Conservation (phyloP, 2,797 vertebrate species). For the Poeciliopsis paucimaculata region DNA sequence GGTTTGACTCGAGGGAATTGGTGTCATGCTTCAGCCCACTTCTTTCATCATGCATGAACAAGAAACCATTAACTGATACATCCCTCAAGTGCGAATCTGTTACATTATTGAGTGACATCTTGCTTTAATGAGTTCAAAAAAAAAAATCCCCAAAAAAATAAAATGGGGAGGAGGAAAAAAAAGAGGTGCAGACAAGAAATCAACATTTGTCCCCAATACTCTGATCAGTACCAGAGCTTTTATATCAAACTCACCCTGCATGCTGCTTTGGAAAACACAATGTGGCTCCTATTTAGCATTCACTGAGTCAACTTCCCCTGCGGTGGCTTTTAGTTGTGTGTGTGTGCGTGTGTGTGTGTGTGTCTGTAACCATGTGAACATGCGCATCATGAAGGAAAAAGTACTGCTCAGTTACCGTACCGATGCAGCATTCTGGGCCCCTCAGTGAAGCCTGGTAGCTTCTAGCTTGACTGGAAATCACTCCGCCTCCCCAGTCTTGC, state of each 20-base stretch:
- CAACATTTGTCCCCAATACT: slow-evolving; percentile 4
- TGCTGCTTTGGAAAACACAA: slow-evolving; percentile 61
- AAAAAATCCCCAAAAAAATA: neutral
- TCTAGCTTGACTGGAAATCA: slow-evolving; percentile 41
- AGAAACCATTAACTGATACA: slow-evolving; percentile 26
- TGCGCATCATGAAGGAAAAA: slow-evolving; percentile 42
- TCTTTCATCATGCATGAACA: slow-evolving; percentile 34
- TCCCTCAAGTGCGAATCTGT: slow-evolving; percentile 11
- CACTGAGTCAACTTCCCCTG: slow-evolving; percentile 72
- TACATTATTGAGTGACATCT: slow-evolving; percentile 9
- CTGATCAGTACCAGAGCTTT: slow-evolving; percentile 43
- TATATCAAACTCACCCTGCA: slow-evolving; percentile 63
- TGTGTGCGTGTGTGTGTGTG: slow-evolving; percentile 38
- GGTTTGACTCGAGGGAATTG: slow-evolving; percentile 17
- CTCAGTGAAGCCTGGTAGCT: slow-evolving; percentile 37
- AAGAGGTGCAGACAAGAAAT: neutral
- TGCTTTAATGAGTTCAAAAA: neutral
- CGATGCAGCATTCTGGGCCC: slow-evolving; percentile 58
- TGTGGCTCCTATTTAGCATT: slow-evolving; percentile 79
- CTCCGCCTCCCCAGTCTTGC: slow-evolving; percentile 7
- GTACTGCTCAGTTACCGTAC: slow-evolving; percentile 47
- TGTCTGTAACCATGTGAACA: slow-evolving; percentile 59
- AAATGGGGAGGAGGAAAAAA: neutral
- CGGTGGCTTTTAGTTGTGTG: slow-evolving; percentile 63
- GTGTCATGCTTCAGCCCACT: slow-evolving; percentile 3